These are phyloP conservation scores for Diacarnus erythraeanus DNA, from an alignment of 37 sponge, comb jelly and placozoan genomes.

Conservation along the genomic window DNA sequence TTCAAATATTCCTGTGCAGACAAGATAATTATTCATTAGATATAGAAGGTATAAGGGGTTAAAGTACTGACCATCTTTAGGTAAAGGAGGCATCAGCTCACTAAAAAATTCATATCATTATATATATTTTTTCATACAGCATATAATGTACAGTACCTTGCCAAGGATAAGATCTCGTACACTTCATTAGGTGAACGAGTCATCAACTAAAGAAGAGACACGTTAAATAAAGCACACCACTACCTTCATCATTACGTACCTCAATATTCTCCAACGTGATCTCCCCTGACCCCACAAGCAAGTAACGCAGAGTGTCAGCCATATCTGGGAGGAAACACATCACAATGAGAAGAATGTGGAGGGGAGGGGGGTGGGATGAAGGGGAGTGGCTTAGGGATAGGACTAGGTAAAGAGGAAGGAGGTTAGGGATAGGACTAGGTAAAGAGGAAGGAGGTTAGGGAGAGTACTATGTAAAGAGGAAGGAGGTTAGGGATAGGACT, in stretches of 20 bases:
- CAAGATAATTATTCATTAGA: background rate
- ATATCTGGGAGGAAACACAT: conserved; percentile 52
- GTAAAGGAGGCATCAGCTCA: conserved; percentile 78
- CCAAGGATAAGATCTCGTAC: conserved; percentile 72
- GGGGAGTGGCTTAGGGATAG: background rate
- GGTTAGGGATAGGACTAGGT: background rate
- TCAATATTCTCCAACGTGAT: conserved; percentile 64
- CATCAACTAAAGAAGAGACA: conserved; percentile 33
- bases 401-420: background rate
- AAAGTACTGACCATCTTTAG: conserved; percentile 60
- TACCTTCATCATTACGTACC: conserved; percentile 52
- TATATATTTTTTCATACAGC: too few relatives aligned
- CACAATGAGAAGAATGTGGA: background rate
- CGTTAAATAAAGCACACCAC: background rate
- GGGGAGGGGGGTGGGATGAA: background rate
- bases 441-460: background rate
- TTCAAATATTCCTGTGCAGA: conserved; percentile 44
- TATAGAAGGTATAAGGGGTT: background rate
- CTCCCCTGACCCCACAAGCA: conserved; percentile 70
- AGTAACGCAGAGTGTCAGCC: conserved; percentile 77
- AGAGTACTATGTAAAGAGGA: background rate
- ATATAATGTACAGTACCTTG: too few relatives aligned
- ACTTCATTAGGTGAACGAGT: conserved; percentile 73
- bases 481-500: background rate
- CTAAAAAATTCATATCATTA: too few relatives aligned